Percentiles rank a stretch among this genome's conserved stretches.
phyloP scores from a whole-genome alignment of 2,113 vertebrate species.

The Cinclus cinclus region DNA sequence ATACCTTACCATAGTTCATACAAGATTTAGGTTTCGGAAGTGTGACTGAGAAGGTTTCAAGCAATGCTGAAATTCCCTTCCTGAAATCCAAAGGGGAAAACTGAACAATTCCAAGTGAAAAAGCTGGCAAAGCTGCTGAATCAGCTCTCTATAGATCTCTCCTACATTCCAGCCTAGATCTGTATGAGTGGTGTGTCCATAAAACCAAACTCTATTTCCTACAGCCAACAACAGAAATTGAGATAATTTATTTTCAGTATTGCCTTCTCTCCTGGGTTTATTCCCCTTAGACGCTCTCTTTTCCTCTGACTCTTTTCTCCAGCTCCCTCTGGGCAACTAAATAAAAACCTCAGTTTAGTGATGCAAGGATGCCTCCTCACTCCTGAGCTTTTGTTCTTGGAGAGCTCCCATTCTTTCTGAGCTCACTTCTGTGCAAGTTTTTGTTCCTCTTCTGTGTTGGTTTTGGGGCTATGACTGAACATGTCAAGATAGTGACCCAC shows the following conservation, averaged over 20 bases:
- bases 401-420: not conserved
- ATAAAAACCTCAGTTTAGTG: not conserved
- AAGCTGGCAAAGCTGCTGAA: conserved; percentile 9
- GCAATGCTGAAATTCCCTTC: not conserved
- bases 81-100: not conserved
- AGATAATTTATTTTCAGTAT: not conserved
- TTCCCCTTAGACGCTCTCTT: not conserved
- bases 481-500: not conserved
- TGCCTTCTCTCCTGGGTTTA: not conserved
- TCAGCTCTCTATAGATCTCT: not conserved
- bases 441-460: not conserved
- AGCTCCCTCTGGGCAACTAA: not conserved
- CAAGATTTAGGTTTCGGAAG: conserved; percentile 10
- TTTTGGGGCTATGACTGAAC: not conserved
- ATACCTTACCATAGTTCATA: not conserved
- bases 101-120: not conserved
- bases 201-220: not conserved
- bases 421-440: not conserved
- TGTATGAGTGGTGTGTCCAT: not conserved
- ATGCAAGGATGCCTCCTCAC: not conserved
- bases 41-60: conserved; percentile 2
- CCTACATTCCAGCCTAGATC: not conserved
- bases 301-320: not conserved
- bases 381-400: not conserved
- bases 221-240: not conserved